A percentile compares a stretch with the other conserved stretches of the same genome.
These are phyloP conservation scores for Netelia fuscicornis DNA, from an alignment of 2,888 invertebrate genomes.

Conservation along the genomic window DNA sequence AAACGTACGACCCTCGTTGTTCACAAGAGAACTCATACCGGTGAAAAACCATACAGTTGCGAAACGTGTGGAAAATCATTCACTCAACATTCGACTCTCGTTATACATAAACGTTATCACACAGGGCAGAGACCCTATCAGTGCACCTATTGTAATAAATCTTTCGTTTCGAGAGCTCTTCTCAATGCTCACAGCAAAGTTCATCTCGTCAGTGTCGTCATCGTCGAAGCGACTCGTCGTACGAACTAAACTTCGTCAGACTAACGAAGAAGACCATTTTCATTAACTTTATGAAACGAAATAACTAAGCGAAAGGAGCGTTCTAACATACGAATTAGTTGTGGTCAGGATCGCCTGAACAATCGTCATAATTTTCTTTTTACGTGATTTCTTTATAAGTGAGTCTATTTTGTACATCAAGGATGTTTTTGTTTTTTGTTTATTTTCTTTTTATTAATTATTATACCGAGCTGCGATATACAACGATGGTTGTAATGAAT, in stretches of 20 bases:
- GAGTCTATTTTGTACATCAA: slow-evolving; percentile 23
- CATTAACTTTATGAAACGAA: neutral
- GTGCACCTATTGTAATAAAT: slow-evolving; percentile 82
- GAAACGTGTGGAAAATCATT: slow-evolving; percentile 84
- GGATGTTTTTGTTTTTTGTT: slow-evolving; percentile 5
- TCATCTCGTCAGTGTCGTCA: slow-evolving; percentile 69
- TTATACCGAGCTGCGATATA: slow-evolving; percentile 44
- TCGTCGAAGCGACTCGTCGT: slow-evolving; percentile 63
- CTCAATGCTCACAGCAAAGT: slow-evolving; percentile 81
- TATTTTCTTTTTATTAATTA: slow-evolving; percentile 22
- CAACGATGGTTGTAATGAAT: slow-evolving; percentile 58
- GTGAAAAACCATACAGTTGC: slow-evolving; percentile 84
- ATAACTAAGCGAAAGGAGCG: neutral
- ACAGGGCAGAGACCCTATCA: slow-evolving; percentile 84
- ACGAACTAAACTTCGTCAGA: neutral
- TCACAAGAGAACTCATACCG: slow-evolving; percentile 84
- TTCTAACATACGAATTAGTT: neutral
- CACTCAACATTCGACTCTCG: slow-evolving; percentile 84
- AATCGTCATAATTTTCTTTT: neutral
- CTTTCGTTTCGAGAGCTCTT: slow-evolving; percentile 83
- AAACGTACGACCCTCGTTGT: slow-evolving; percentile 83
- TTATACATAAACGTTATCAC: slow-evolving; percentile 85
- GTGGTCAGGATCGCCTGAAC: neutral
- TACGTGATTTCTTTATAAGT: slow-evolving; percentile 19
- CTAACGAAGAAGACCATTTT: neutral